Conservation (phyloP, 1,140 invertebrate species). For the Patella vulgata region DNA sequence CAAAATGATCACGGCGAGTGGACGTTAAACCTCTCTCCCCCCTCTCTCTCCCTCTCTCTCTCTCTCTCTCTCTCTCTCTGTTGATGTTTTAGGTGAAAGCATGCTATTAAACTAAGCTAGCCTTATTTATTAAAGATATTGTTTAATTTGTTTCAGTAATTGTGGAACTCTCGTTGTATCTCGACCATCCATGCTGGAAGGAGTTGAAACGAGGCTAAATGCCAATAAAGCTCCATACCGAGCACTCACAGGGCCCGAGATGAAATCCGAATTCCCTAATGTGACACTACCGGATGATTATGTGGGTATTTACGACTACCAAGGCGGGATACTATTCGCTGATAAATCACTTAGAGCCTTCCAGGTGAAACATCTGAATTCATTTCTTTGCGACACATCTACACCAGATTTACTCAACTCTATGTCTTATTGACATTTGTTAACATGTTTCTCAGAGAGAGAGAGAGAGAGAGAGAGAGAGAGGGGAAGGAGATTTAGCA, state of each 20-base stretch:
- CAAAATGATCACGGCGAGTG: no score
- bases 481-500: no score
- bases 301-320: constrained; percentile 45
- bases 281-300: constrained; percentile 36
- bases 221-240: constrained; percentile 6
- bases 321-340: constrained; percentile 55
- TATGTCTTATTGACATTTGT: no score
- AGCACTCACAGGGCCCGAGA: background rate
- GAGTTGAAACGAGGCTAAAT: background rate
- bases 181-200: background rate
- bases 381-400: no score
- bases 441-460: no score
- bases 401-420: no score
- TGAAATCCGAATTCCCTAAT: constrained; percentile 40
- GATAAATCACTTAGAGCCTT: constrained; percentile 55
- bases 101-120: no score
- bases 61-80: background rate
- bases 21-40: no score
- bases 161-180: constrained; percentile 13
- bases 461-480: no score
- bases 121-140: no score
- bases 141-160: constrained; percentile 5
- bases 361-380: no score
- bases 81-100: constrained; percentile 1
- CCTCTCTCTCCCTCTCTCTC: background rate